Percentiles rank a stretch among this genome's conserved stretches.
Evolutionary conservation across 2,797 vertebrate genomes (phyloP).

Genomic region (Liasis olivaceus): DNA sequence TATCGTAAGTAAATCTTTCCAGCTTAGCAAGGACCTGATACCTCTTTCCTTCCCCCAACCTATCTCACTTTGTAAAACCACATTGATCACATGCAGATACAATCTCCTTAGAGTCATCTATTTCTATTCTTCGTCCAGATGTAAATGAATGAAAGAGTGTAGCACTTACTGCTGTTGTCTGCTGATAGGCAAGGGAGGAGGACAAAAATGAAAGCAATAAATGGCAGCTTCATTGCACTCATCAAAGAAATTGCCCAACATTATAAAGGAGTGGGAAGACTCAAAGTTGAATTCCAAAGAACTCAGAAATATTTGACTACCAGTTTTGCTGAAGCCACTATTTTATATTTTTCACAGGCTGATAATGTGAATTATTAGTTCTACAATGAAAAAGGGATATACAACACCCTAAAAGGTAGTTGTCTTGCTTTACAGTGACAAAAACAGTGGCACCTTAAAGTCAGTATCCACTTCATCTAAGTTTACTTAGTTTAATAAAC

Average conservation of each 20-base stretch:
- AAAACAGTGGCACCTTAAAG: background rate
- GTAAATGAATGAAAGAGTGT: background rate
- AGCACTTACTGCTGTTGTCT: background rate
- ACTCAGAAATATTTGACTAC: background rate
- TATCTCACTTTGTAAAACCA: background rate
- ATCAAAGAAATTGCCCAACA: constrained; percentile 7
- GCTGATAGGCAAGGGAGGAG: background rate
- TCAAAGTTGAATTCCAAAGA: background rate
- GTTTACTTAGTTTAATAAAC: background rate
- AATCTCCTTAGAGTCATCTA: background rate
- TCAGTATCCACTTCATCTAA: background rate
- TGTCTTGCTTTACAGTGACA: background rate
- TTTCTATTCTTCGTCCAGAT: background rate
- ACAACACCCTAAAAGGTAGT: background rate
- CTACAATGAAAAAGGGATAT: background rate
- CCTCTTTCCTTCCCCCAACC: background rate
- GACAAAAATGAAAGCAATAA: constrained; percentile 21
- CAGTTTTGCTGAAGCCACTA: background rate
- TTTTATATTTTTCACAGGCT: background rate
- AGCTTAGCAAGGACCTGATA: background rate
- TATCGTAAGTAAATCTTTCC: background rate
- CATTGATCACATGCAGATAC: background rate
- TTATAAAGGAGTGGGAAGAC: background rate
- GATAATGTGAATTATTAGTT: background rate
- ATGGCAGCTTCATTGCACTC: constrained; percentile 1